Evolutionary conservation across 2,797 vertebrate genomes (phyloP), one percentile per base, ranked within the genome.

Genomic region (Megaceryle alcyon): DNA sequence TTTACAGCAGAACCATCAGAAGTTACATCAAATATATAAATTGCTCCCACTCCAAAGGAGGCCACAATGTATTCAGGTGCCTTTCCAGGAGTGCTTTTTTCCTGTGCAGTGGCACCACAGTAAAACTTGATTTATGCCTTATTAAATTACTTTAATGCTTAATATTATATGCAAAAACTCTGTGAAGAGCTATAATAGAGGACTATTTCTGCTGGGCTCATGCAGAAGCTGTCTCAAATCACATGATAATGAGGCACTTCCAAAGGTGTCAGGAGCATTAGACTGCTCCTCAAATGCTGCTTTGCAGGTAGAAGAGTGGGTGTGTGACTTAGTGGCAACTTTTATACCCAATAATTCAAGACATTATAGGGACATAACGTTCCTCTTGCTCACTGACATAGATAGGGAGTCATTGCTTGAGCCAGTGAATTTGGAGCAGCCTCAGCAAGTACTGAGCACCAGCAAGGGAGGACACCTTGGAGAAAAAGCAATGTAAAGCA

Each of bases 81-180:
- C 88, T 71, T 90, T 91, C 84, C 82, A 72, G 71, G 41, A 93
- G n/a, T 44, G 44, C 72, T 82, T 89, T 94, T 71, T 57, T 35
- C 69, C 69, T 64, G 6, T 28, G 23, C 82, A 76, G 41, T 75
- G 35, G 79, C 56, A 81, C 46, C 23, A 63, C 59, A 81, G 56
- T 95, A 95, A 89, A 92, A 88, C 49, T 29, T 86, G 87, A 96
- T 93, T 94, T 94, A 92, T 89, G 59, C 65, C 88, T 92, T 89
- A 88, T 92, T 94, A 94, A 71, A 65, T 95, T 91, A 94, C 89
- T 89, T 82, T 91, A 96, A 94, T 96, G 82, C 39, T 91, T 87
- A 79, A 91, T 93, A 83, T 91, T 92, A 59, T 71, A 94, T 93
- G 92, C 89, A 91, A 95, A 96, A 93, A 37, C 63, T 76, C 93